Base-by-base conservation (phyloP, 2,797 vertebrate species). In the Liparis tanakae region DNA sequence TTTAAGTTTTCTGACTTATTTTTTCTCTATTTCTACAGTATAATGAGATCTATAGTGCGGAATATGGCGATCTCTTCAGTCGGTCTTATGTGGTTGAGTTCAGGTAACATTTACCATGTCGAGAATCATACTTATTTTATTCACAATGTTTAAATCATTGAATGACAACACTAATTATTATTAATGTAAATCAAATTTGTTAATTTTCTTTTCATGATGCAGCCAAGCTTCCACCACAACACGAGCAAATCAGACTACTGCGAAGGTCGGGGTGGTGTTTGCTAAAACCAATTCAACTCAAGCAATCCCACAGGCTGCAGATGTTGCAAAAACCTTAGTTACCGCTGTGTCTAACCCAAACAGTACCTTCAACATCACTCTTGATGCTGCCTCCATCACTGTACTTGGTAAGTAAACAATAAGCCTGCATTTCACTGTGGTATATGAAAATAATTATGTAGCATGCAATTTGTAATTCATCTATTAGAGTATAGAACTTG, bases 191-290 rank as follows among this genome's bases (percentile, higher is more conserved):
- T 53, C 12, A 12, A 5, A 65, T 53, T 25, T 25, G 7, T 37
- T 39, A 1, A 3, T 54, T 33, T 74, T 0, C 6, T 54, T 68
- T 68, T 67, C 20, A 39, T 44, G 1, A 56, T 56, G 10, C 55
- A 84, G 80, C 3, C 10, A 0, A 36, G 48, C 7, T 22, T 0
- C 0, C 3, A 0, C 1, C 4, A 4, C 0, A 17, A 17, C 0
- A 4, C 34, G 72, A 69, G 3, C 1, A 2, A 9, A 6, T 0
- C 10, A 13, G 8, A 78, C 61, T 59, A 12, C 51, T 50, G 79
- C 46, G 55, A 72, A 66, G 12, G 13, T 80, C 6, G 74, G 53
- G 5, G 1, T 81, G 18, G 41, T 53, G 64, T 85, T 87, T n/a
- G 54, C 64, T 30, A 7, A 30, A 12, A 60, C 60, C 1, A 7